Evolutionary conservation across 2,888 invertebrate genomes (phyloP).

Genomic region (Cecidostiba fungosa): DNA sequence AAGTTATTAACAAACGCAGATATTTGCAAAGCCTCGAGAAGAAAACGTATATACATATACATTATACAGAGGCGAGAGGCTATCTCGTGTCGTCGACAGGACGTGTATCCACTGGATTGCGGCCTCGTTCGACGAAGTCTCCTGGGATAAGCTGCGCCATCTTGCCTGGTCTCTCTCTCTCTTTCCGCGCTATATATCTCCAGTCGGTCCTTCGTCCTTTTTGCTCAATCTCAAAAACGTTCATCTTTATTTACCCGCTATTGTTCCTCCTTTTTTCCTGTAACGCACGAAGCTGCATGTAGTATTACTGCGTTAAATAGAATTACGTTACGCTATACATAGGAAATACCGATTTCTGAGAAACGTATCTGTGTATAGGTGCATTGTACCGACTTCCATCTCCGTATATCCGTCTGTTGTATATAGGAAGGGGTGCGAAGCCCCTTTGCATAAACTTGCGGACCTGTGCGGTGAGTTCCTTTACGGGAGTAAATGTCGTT

Average conservation of each 20-base stretch:
- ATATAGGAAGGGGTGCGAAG: not conserved
- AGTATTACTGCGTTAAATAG: not conserved
- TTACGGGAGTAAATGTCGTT: constrained; percentile 54
- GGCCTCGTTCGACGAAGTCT: constrained; percentile 76
- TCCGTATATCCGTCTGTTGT: not conserved
- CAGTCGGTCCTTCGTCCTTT: not conserved
- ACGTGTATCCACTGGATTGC: constrained; percentile 78
- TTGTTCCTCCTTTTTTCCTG: constrained; percentile 3
- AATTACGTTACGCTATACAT: not conserved
- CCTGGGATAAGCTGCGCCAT: constrained; percentile 76
- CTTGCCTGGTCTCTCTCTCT: constrained; percentile 69
- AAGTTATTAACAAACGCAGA: not conserved
- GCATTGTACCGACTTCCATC: not conserved
- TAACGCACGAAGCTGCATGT: not conserved
- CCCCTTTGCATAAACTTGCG: constrained; percentile 76
- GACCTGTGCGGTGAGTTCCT: not conserved
- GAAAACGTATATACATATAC: not conserved
- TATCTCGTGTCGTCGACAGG: constrained; percentile 71
- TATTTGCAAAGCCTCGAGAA: not conserved
- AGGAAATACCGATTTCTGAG: not conserved
- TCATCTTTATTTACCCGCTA: constrained; percentile 39
- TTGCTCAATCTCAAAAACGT: constrained; percentile 20
- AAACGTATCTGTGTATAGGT: not conserved
- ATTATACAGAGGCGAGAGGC: constrained; percentile 9
- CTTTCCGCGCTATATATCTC: constrained; percentile 30